Base-by-base conservation (phyloP, 2,888 invertebrate species). In the Ochropleura leucogaster region DNA sequence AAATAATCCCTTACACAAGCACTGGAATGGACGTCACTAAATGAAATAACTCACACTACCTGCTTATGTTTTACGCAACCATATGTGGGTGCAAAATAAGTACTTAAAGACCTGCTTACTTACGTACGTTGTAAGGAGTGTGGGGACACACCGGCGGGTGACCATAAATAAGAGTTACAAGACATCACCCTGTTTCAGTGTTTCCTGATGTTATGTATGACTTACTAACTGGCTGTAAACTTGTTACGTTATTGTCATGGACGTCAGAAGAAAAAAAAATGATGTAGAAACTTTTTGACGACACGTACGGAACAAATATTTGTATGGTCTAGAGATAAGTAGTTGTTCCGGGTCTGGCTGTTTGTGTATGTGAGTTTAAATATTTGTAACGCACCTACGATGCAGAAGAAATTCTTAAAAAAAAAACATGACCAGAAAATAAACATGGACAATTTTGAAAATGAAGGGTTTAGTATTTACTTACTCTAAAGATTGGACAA, bases 181-280 rank as follows among this genome's bases (percentile, higher is more conserved):
- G 84, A 86, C 86, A 44, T 90, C 88, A 90, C 88, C 86, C 86
- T 87, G 80, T 86, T 87, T 85, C 82, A 85, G 86, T 87, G 80
- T 86, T 87, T 85, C 80, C 82, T 87, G 80, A 72, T 82, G 75
- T 82, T 79, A 84, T 66, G 78, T 74, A 68, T 78, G 68, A 63
- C 68, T 79, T 44, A 68, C 30, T 30, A 1, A 30, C 30, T 30
- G 30, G 30, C 46, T 44, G 68, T 80, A 51, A 67, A n/a, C 44
- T n/a, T 59, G 62, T 65, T 69, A 75, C 49, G 55, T 72, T 65
- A 68, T 60, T 51, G 49, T 57, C 49, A 16, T 47, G 72, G 72
- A 85, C 10, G 49, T 80, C 0, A 0, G 65, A 83, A 79, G 57
- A 46, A 62, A 65, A 66, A 68, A 57, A 6, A 12, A 0, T 30